Evolutionary conservation across 2,113 vertebrate species (phyloP).

Genomic region (Hydrochoerus hydrochaeris): DNA sequence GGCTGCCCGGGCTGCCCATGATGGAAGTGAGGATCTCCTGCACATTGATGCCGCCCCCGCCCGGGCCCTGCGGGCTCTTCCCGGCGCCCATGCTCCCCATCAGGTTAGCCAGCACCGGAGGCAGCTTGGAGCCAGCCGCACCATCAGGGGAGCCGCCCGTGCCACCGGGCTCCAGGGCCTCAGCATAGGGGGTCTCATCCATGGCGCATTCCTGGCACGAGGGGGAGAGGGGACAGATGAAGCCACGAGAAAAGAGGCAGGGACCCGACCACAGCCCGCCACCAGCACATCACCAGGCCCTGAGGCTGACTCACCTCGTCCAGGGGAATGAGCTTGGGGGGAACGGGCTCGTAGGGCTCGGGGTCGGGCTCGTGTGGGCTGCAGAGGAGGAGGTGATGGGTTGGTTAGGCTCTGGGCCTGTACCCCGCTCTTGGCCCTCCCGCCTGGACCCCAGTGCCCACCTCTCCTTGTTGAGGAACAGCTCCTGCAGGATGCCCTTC

Average conservation of each 20-base stretch:
- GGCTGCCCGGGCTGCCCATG: constrained; percentile 93
- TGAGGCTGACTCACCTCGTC: constrained; percentile 88
- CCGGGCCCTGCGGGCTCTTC: constrained; percentile 88
- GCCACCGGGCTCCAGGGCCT: constrained; percentile 86
- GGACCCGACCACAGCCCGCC: neutral
- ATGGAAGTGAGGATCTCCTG: constrained; percentile 96
- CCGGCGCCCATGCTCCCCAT: constrained; percentile 89
- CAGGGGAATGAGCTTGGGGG: constrained; percentile 93
- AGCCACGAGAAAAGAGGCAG: neutral
- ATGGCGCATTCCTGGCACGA: constrained; percentile 88
- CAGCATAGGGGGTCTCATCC: constrained; percentile 88
- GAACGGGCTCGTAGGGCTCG: constrained; percentile 93
- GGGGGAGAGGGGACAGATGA: constrained; percentile 22
- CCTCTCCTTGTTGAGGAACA: constrained; percentile 98
- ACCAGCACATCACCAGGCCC: constrained; percentile 78
- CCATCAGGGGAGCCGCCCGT: constrained; percentile 81
- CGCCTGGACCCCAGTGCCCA: constrained; percentile 62
- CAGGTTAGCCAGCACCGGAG: constrained; percentile 95
- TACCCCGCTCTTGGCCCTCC: too few species aligned
- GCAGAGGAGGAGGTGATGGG: constrained; percentile 72
- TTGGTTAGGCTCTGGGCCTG: too few species aligned
- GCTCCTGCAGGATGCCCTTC: constrained; percentile 97
- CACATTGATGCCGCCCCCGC: constrained; percentile 90
- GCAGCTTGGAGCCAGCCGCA: constrained; percentile 90
- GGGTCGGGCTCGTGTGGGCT: constrained; percentile 95